Evolutionary conservation across 2,888 invertebrate genomes (phyloP).

Genomic region (Arge pagana): DNA sequence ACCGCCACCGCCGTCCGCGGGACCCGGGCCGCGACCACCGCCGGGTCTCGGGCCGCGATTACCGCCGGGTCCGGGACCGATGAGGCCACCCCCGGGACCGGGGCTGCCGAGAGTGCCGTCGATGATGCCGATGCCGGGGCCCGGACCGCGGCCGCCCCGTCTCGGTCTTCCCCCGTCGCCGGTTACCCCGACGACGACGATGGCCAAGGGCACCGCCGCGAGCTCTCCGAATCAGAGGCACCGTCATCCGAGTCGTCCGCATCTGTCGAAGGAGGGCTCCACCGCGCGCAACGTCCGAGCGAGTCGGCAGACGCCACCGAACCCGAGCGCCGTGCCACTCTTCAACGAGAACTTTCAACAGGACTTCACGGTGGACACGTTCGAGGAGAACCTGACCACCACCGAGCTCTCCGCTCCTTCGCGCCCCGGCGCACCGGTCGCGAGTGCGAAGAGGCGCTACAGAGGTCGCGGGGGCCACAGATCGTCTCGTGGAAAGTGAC

Average conservation of each 20-base stretch:
- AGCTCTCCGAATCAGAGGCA: too few relatives aligned
- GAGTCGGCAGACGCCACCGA: slow-evolving; percentile 23
- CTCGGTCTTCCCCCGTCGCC: too few relatives aligned
- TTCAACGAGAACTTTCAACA: slow-evolving; percentile 42
- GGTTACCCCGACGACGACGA: too few relatives aligned
- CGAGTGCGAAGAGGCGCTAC: slow-evolving; percentile 1
- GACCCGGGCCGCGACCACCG: slow-evolving; percentile 24
- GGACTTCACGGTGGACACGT: slow-evolving; percentile 48
- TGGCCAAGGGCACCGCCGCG: too few relatives aligned
- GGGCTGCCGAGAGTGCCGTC: slow-evolving; percentile 33
- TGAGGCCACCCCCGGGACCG: slow-evolving; percentile 27
- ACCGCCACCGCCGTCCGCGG: slow-evolving; percentile 17
- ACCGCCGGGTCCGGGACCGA: slow-evolving; percentile 24
- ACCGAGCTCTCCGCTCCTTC: background rate
- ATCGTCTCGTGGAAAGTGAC: slow-evolving; percentile 10
- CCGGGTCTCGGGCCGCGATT: slow-evolving; percentile 29
- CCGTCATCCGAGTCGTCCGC: background rate
- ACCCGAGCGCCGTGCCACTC: background rate
- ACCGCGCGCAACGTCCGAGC: slow-evolving; percentile 12
- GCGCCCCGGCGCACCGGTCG: background rate
- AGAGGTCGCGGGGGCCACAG: slow-evolving; percentile 6
- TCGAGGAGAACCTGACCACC: slow-evolving; percentile 45
- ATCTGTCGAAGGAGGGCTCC: background rate
- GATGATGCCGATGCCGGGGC: slow-evolving; percentile 35
- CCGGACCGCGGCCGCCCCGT: slow-evolving; percentile 29